phyloP scores from a whole-genome alignment of 2,113 vertebrate species.

The Poeciliopsis prolifica region DNA sequence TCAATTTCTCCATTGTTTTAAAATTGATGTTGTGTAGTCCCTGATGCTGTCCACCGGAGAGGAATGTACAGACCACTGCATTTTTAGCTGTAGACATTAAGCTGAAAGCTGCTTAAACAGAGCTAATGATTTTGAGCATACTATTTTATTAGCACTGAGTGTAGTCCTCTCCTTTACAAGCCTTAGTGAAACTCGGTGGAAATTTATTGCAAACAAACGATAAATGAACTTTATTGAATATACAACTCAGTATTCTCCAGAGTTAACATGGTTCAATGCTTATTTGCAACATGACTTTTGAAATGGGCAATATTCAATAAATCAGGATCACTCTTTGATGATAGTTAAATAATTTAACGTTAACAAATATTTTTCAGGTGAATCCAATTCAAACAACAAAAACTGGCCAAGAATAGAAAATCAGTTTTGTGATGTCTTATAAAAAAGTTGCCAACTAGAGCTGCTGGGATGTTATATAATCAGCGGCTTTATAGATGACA shows the following conservation, averaged over 20 bases:
- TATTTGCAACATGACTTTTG: not conserved
- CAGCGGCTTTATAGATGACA: conserved; percentile 25
- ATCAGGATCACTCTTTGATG: conserved; percentile 3
- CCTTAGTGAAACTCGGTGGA: not conserved
- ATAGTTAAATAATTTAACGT: not conserved
- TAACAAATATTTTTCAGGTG: not conserved
- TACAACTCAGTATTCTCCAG: not conserved
- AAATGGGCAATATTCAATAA: not conserved
- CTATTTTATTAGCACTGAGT: conserved; percentile 1
- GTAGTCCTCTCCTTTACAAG: not conserved
- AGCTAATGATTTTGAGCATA: conserved; percentile 1
- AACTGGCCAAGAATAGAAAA: conserved; percentile 7
- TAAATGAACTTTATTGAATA: not conserved
- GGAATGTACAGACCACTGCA: conserved; percentile 2
- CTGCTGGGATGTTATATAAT: conserved; percentile 22
- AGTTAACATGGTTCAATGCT: not conserved
- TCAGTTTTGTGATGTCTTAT: conserved; percentile 13
- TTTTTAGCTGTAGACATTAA: not conserved
- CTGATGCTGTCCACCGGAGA: not conserved
- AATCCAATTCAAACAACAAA: not conserved
- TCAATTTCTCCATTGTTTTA: not conserved
- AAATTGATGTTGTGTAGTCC: not conserved
- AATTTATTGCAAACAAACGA: not conserved
- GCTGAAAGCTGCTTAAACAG: conserved; percentile 2
- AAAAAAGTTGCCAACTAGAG: conserved; percentile 12